Conservation (phyloP, 2,797 vertebrate species). For the Notamacropus eugenii region DNA sequence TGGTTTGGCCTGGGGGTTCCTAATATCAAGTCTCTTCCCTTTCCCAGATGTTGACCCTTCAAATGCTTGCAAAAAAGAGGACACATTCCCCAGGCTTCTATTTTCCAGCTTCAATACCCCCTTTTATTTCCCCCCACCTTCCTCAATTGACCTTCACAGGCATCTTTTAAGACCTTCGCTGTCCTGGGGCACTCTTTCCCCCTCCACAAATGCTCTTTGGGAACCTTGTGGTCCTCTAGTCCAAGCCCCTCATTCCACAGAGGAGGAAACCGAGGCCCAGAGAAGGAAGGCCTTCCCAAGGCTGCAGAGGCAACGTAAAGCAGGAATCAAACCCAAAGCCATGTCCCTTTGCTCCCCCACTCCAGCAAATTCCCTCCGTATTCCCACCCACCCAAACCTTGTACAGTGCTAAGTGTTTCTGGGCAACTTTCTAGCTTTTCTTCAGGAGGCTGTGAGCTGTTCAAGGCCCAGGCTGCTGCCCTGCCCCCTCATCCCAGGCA, state of each 20-base stretch:
- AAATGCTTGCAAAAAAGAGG: not conserved
- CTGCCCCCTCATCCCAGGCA: rapidly evolving
- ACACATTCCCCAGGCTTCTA: not conserved
- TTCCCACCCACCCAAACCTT: not conserved
- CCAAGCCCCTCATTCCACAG: not conserved
- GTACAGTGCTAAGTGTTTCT: not conserved
- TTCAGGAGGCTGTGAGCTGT: not conserved
- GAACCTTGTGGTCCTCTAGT: not conserved
- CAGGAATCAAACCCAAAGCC: not conserved
- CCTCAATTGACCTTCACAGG: not conserved
- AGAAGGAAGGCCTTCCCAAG: not conserved
- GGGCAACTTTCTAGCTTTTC: not conserved
- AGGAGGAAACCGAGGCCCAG: not conserved
- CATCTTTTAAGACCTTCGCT: not conserved
- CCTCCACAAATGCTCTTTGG: not conserved
- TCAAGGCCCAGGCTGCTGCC: too few species aligned
- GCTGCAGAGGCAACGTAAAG: not conserved
- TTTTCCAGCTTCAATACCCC: not conserved
- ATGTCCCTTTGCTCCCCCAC: not conserved
- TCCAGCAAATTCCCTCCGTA: too few species aligned
- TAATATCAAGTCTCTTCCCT: not conserved
- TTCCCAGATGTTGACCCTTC: not conserved
- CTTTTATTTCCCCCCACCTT: not conserved
- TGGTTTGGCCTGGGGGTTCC: not conserved
- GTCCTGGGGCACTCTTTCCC: not conserved